These are phyloP conservation scores for Prionace glauca DNA, from an alignment of 2,797 vertebrate genomes.

Conservation along the genomic window DNA sequence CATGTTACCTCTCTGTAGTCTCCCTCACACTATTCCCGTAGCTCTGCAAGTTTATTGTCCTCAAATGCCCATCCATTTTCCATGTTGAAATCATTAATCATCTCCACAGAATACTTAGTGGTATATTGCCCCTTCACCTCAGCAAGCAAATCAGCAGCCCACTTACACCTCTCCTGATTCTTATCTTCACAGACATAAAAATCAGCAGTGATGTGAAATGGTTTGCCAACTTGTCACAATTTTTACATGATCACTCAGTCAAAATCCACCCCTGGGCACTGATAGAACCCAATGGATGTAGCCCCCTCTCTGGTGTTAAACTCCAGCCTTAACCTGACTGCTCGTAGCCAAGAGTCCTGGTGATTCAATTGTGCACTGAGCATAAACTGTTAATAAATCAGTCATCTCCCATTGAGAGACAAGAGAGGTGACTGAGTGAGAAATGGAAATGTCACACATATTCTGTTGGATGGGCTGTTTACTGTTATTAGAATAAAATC, in stretches of 20 bases:
- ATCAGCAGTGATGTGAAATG: too few relatives aligned
- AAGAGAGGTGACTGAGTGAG: neutral
- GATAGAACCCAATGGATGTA: too few relatives aligned
- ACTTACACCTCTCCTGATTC: too few relatives aligned
- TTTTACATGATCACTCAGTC: too few relatives aligned
- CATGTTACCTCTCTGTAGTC: too few relatives aligned
- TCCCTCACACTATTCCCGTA: too few relatives aligned
- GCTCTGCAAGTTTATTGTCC: too few relatives aligned
- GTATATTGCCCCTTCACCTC: neutral
- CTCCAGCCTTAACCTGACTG: neutral
- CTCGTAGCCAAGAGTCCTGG: neutral
- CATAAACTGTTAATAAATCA: neutral
- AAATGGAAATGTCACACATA: neutral
- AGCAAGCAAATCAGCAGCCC: neutral
- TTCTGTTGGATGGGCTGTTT: neutral
- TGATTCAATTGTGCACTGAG: neutral
- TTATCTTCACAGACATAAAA: too few relatives aligned
- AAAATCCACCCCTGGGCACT: too few relatives aligned
- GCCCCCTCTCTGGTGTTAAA: neutral
- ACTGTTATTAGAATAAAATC: neutral
- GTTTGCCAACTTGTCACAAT: too few relatives aligned
- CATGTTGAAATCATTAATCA: too few relatives aligned
- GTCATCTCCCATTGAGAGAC: neutral
- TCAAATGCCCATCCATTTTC: too few relatives aligned
- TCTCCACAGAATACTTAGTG: neutral